Percentiles rank a stretch among this genome's conserved stretches.
These are phyloP conservation scores for Cataglyphis livida DNA, from an alignment of 2,888 invertebrate species.

Conservation along the genomic window DNA sequence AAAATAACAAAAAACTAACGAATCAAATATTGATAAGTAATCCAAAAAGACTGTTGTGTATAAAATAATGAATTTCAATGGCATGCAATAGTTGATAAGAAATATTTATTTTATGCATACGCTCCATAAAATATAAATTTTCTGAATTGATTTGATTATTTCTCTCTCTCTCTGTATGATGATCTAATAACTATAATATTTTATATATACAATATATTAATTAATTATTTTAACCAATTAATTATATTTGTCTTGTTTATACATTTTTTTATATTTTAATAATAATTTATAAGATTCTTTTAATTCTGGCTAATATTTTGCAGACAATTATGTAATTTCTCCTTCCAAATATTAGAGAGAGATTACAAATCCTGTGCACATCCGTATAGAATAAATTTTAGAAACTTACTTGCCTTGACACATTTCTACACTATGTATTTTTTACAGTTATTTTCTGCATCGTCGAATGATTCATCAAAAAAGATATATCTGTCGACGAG, in stretches of 20 bases:
- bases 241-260: background rate
- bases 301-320: background rate
- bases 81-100: background rate
- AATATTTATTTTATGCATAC: background rate
- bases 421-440: slow-evolving; percentile 3
- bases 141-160: background rate
- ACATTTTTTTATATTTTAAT: background rate
- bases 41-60: background rate
- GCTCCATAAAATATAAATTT: background rate
- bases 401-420: slow-evolving; percentile 34
- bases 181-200: slow-evolving; percentile 2
- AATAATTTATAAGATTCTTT: background rate
- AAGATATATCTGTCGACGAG: slow-evolving; percentile 8
- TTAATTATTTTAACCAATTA: background rate
- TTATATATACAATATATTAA: background rate
- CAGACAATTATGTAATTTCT: slow-evolving; percentile 14
- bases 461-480: slow-evolving; percentile 26
- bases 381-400: slow-evolving; percentile 27
- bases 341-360: background rate
- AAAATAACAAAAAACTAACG: background rate
- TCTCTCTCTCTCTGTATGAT: background rate
- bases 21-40: background rate
- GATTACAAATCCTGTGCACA: background rate
- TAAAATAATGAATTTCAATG: slow-evolving; percentile 2
- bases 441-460: slow-evolving; percentile 31